Conservation (phyloP, 2,888 invertebrate genomes). For the Eupeodes luniger region DNA sequence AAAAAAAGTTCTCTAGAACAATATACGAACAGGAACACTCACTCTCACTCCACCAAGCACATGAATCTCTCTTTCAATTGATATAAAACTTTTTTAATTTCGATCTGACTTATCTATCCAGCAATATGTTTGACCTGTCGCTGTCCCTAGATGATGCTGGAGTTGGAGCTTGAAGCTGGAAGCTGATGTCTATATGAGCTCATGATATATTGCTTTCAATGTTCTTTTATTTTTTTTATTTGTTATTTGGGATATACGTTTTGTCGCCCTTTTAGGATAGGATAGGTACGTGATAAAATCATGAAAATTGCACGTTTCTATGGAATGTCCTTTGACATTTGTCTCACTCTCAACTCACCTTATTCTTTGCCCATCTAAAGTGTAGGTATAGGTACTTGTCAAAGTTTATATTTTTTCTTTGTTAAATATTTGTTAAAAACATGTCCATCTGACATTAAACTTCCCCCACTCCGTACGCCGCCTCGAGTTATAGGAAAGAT, state of each 20-base stretch:
- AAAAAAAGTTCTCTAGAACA: neutral
- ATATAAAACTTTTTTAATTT: slow-evolving; percentile 34
- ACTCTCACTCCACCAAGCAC: too few species aligned
- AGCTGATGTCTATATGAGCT: neutral
- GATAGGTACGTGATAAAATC: slow-evolving; percentile 22
- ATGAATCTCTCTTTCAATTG: neutral
- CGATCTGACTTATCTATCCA: neutral
- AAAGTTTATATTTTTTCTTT: slow-evolving; percentile 11
- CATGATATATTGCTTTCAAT: slow-evolving; percentile 21
- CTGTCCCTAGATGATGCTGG: neutral
- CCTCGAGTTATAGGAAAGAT: neutral
- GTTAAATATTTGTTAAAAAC: slow-evolving; percentile 41
- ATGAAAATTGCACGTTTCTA: slow-evolving; percentile 14
- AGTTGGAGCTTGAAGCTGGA: too few species aligned
- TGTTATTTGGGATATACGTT: neutral
- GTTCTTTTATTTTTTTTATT: neutral
- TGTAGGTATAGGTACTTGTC: slow-evolving; percentile 9
- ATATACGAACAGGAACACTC: neutral
- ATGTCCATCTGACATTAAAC: slow-evolving; percentile 14
- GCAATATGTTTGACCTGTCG: slow-evolving; percentile 8
- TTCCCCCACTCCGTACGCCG: neutral
- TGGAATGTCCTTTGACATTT: slow-evolving; percentile 27
- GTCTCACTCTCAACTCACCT: neutral
- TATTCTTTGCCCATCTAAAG: neutral
- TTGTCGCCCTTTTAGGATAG: neutral